Conservation (phyloP, 1,140 invertebrate species). For the Anastrepha obliqua region DNA sequence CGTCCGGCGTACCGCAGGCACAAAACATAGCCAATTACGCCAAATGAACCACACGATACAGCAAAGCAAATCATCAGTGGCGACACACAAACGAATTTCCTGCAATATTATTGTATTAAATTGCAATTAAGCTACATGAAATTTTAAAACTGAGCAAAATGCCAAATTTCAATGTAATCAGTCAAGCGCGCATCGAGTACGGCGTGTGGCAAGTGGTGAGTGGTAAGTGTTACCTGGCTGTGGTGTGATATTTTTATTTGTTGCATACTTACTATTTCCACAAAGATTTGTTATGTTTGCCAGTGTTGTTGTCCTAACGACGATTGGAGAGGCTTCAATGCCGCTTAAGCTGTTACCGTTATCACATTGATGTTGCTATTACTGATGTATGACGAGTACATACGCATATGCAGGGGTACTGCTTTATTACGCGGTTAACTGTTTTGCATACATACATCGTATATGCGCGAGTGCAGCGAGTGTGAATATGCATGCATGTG, state of each 20-base stretch:
- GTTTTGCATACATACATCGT: no score
- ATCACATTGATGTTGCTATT: not conserved
- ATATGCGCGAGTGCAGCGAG: no score
- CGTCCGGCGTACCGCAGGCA: not conserved
- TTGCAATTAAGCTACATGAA: constrained; percentile 11
- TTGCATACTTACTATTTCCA: not conserved
- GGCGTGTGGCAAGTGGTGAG: not conserved
- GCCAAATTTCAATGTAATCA: not conserved
- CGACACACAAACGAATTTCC: not conserved
- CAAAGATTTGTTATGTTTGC: not conserved
- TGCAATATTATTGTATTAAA: constrained; percentile 24
- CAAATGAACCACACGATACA: not conserved
- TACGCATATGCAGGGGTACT: no score
- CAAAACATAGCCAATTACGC: not conserved
- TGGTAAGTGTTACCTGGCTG: not conserved
- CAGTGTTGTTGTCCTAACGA: not conserved
- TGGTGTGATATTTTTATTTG: not conserved
- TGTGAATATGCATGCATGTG: no score
- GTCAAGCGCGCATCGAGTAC: not conserved
- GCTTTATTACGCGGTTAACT: no score
- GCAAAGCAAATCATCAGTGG: not conserved
- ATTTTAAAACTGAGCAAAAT: not conserved
- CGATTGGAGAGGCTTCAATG: not conserved
- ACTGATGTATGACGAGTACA: no score
- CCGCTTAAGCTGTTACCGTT: not conserved